Percentiles rank a stretch among this genome's conserved stretches.
Evolutionary conservation across 2,113 vertebrate species (phyloP).

Genomic region (Corydoras sp.): DNA sequence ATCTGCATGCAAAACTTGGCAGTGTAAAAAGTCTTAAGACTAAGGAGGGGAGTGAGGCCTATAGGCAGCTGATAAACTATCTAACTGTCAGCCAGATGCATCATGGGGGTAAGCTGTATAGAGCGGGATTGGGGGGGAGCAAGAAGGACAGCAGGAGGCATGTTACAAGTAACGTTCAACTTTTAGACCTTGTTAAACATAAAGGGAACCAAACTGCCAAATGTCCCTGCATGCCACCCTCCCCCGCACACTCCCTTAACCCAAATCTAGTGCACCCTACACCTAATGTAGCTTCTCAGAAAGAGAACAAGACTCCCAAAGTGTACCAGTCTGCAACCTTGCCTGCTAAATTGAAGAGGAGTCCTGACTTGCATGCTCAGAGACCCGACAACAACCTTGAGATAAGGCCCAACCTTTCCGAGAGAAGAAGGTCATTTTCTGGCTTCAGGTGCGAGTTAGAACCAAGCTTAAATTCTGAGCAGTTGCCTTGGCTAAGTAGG

Average conservation of each 20-base stretch:
- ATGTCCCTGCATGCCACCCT: conserved; percentile 61
- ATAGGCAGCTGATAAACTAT: conserved; percentile 66
- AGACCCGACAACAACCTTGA: conserved; percentile 47
- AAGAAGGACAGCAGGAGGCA: conserved; percentile 63
- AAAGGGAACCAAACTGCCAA: conserved; percentile 52
- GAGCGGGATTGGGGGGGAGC: conserved; percentile 57
- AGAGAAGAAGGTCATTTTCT: conserved; percentile 63
- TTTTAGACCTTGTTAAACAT: conserved; percentile 60
- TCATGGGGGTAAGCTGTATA: conserved; percentile 64
- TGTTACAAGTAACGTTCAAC: conserved; percentile 60
- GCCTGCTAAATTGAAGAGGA: conserved; percentile 67
- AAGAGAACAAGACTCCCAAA: conserved; percentile 39
- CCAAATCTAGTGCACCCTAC: neutral
- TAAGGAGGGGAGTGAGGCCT: conserved; percentile 64
- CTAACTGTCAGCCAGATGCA: conserved; percentile 69
- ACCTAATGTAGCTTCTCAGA: conserved; percentile 39
- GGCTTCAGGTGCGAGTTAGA: conserved; percentile 57
- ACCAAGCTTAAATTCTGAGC: conserved; percentile 51
- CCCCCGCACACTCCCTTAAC: conserved; percentile 23
- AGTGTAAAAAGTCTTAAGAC: conserved; percentile 56
- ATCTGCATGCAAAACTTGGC: conserved; percentile 58
- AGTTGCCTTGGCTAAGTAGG: conserved; percentile 51
- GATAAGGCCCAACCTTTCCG: conserved; percentile 41
- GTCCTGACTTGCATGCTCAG: conserved; percentile 54
- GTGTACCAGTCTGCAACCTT: conserved; percentile 64